Percentiles rank a stretch among this genome's conserved stretches.
phyloP scores from a whole-genome alignment of 2,888 invertebrate genomes.

The Cantharis rustica region DNA sequence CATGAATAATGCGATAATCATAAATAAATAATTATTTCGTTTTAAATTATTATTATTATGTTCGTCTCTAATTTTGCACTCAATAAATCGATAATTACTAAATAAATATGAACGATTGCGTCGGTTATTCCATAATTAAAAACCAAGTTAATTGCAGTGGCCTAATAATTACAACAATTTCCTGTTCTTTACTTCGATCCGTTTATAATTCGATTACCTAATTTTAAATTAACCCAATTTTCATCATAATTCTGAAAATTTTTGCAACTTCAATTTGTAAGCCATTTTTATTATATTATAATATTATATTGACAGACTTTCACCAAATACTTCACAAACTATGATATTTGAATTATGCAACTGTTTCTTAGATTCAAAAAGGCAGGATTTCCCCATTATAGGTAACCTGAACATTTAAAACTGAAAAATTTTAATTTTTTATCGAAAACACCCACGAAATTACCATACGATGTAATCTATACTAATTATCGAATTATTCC shows the following conservation, averaged over 20 bases:
- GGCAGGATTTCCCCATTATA: background rate
- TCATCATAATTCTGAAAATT: background rate
- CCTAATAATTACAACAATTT: background rate
- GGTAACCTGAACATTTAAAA: too few relatives aligned
- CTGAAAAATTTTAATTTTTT: too few relatives aligned
- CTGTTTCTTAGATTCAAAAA: background rate
- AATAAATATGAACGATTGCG: background rate
- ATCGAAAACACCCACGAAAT: too few relatives aligned
- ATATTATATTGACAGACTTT: background rate
- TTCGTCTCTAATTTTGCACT: background rate
- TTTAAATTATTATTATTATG: too few relatives aligned
- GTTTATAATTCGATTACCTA: background rate
- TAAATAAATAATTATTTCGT: background rate
- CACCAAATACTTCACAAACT: background rate
- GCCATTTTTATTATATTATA: background rate
- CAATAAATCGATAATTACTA: background rate
- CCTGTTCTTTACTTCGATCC: background rate
- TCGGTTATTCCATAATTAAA: background rate
- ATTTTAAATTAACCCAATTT: background rate
- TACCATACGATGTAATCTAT: too few relatives aligned
- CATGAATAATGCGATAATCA: background rate
- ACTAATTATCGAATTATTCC: too few relatives aligned
- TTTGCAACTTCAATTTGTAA: background rate
- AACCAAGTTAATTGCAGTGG: background rate
- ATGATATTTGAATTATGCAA: background rate